Base-by-base conservation (phyloP, 2,888 invertebrate species). In the Eupithecia inturbata region DNA sequence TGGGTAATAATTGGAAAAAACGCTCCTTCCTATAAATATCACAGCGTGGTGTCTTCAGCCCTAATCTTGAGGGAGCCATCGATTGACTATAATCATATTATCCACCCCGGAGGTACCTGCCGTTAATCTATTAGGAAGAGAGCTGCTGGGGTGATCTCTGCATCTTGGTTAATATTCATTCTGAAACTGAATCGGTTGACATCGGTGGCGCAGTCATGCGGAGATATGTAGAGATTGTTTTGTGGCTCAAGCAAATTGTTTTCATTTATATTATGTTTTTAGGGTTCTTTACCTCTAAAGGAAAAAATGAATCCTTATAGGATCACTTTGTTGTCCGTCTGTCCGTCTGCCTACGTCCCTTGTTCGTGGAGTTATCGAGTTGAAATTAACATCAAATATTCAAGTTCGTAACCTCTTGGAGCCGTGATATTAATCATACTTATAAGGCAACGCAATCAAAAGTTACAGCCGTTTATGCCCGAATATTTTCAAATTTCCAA, bases 41-140 rank as follows among this genome's bases (percentile, higher is more conserved):
- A 79, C 90, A 89, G 90, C 90, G 82, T 85, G 91, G 83, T 85
- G 83, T 81, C 84, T 80, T 75, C 79, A 83, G 82, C 85, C 84
- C 82, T 80, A 77, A 68, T 83, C 84, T 89, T 85, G 80, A 87
- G 90, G 88, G 89, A 84, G 84, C 82, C 91, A 91, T 91, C 91
- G 92, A 92, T 92, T 91, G 91, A 84, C 84, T 80, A 85, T 92
- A 92, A 92, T 92, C 91, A 88, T 88, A 91, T 92, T 92, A 92
- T 86, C 84, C 84, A 83, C 87, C 91, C 49, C 92, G 88, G 80
- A 84, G 85, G 84, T 85, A 87, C 84, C 87, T 88, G 86, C 84
- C 86, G 87, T 88, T 91, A 89, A 90, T 89, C 88, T 88, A 86
- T 84, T 87, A 82, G 86, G 87, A 87, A 86, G 85, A 84, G 82